A percentile compares a stretch with the other conserved stretches of the same genome.
Evolutionary conservation across 2,797 vertebrate genomes (phyloP).

Genomic region (Falco cherrug): DNA sequence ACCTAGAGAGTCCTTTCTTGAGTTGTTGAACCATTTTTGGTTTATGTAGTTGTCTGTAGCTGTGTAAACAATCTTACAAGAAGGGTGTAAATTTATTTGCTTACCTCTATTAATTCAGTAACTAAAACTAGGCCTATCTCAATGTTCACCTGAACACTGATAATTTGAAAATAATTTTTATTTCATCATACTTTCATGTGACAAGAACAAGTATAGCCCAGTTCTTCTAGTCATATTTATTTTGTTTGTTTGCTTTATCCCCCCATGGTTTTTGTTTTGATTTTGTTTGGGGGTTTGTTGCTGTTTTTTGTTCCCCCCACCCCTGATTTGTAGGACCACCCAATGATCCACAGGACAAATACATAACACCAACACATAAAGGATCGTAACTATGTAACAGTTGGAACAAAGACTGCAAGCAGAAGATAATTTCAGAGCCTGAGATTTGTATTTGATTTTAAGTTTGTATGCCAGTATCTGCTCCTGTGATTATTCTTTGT

Average conservation of each 20-base stretch:
- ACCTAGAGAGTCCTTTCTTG: neutral
- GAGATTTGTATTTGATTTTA: neutral
- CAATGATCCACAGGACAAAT: neutral
- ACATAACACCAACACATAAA: neutral
- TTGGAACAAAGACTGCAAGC: neutral
- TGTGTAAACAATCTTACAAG: neutral
- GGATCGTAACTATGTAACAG: neutral
- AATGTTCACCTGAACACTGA: neutral
- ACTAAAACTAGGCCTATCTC: neutral
- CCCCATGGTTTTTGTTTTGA: neutral
- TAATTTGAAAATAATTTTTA: constrained; percentile 9
- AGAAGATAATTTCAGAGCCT: neutral
- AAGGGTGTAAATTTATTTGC: neutral
- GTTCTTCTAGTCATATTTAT: neutral
- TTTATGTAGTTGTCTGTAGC: neutral
- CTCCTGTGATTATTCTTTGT: neutral
- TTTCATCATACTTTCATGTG: neutral
- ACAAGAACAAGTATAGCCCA: neutral
- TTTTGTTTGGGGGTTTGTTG: neutral
- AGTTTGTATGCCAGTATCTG: neutral
- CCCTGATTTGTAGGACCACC: neutral
- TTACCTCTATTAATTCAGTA: neutral
- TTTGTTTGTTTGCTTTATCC: neutral
- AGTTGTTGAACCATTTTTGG: neutral
- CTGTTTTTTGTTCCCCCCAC: neutral